These are phyloP conservation scores for Rhinophrynus dorsalis DNA, from an alignment of 2,797 vertebrate genomes.

Conservation along the genomic window DNA sequence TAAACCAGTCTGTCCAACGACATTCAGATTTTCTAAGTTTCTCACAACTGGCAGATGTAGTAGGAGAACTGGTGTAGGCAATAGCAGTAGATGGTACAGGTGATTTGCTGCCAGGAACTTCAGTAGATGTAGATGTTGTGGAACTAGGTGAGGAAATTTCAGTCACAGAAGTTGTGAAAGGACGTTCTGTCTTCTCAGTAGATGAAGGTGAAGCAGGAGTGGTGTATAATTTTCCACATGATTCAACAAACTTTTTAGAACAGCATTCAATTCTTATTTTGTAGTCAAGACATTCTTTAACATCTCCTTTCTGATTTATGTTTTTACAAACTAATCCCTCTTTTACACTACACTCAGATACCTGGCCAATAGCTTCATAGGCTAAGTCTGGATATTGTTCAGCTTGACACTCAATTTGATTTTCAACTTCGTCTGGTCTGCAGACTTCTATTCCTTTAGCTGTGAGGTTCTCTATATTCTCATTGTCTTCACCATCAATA, in stretches of 20 bases:
- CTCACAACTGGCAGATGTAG: too few relatives aligned
- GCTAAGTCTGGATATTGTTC: not conserved
- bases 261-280: slow-evolving; percentile 8
- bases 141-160: too few relatives aligned
- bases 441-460: not conserved
- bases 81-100: too few relatives aligned
- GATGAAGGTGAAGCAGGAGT: too few relatives aligned
- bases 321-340: slow-evolving; percentile 15
- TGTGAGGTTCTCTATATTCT: slow-evolving; percentile 1
- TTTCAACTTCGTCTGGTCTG: not conserved
- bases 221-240: not conserved
- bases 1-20: too few relatives aligned
- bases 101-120: not conserved
- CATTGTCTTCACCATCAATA: slow-evolving; percentile 28
- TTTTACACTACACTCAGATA: not conserved
- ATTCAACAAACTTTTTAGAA: slow-evolving; percentile 19
- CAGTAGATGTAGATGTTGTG: not conserved
- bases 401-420: slow-evolving; percentile 33
- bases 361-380: not conserved
- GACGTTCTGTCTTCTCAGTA: too few relatives aligned
- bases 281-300: not conserved
- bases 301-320: not conserved
- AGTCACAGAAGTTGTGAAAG: too few relatives aligned
- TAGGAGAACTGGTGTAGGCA: too few relatives aligned
- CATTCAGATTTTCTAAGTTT: too few relatives aligned